A percentile compares a stretch with the other conserved stretches of the same genome.
These are phyloP conservation scores for Microtus montanus DNA, from an alignment of 2,113 vertebrate species.

Conservation along the genomic window DNA sequence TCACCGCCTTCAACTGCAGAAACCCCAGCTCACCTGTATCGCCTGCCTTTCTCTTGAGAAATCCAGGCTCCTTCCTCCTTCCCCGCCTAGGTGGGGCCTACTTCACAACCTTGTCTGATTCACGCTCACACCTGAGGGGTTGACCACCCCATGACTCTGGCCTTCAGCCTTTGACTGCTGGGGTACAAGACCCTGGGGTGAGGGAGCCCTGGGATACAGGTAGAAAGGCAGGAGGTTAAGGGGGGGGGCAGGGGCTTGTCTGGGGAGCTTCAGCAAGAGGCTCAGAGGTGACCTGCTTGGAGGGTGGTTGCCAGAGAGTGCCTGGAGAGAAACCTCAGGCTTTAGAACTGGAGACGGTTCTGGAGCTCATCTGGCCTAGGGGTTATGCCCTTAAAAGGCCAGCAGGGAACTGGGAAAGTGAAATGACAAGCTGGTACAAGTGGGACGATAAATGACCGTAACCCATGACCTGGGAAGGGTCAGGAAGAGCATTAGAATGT, in stretches of 20 bases:
- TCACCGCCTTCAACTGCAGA: background rate
- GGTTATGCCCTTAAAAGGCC: background rate
- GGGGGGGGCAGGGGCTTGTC: background rate
- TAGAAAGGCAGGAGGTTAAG: background rate
- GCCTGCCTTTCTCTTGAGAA: conserved; percentile 38
- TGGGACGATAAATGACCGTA: background rate
- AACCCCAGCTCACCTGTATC: background rate
- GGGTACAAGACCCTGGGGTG: background rate
- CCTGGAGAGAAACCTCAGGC: background rate
- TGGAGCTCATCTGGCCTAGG: background rate
- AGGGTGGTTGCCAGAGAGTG: background rate
- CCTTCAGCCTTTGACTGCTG: background rate
- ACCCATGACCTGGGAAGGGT: background rate
- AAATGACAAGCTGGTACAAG: background rate
- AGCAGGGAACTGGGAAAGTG: background rate
- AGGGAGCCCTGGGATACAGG: background rate
- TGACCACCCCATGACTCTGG: background rate
- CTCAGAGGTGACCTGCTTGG: background rate
- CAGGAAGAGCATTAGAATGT: background rate
- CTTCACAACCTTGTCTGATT: background rate
- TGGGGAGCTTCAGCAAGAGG: background rate
- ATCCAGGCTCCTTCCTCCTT: background rate
- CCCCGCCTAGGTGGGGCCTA: background rate
- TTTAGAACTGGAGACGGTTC: background rate
- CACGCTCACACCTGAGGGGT: background rate